These are phyloP conservation scores for Lasioglossum leucozonium DNA, from an alignment of 2,888 invertebrate genomes.

Conservation along the genomic window DNA sequence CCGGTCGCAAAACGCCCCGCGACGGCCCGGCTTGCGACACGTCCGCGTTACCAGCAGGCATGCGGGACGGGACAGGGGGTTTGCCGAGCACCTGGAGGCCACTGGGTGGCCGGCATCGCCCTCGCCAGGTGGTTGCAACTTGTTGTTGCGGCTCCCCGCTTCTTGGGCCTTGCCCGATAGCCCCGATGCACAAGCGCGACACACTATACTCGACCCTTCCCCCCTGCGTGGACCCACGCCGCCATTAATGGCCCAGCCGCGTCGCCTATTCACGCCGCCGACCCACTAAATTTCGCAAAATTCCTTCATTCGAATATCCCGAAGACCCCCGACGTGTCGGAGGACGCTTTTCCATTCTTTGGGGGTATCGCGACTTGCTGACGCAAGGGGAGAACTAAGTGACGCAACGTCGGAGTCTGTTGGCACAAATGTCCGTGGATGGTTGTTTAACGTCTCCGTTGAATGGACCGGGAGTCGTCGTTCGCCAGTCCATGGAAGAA, in stretches of 20 bases:
- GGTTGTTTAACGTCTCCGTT: neutral
- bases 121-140: conserved; percentile 82
- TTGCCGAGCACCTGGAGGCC: conserved; percentile 79
- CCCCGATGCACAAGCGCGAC: conserved; percentile 14
- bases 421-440: too few species aligned
- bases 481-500: conserved; percentile 21
- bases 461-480: neutral
- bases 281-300: neutral
- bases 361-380: neutral
- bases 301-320: neutral
- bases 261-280: neutral
- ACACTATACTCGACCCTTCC: conserved; percentile 1
- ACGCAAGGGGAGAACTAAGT: neutral
- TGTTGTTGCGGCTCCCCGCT: conserved; percentile 77
- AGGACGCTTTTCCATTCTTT: neutral
- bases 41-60: conserved; percentile 59
- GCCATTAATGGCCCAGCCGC: neutral
- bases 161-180: conserved; percentile 50
- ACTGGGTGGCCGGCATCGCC: conserved; percentile 76
- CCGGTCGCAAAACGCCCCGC: conserved; percentile 5
- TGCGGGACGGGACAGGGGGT: conserved; percentile 70
- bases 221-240: neutral
- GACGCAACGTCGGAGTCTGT: neutral
- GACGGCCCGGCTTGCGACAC: neutral
- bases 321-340: too few species aligned